Evolutionary conservation across 64 coral and sea anemone species (phyloP), one percentile per base, ranked within the genome.

Genomic region (Stichodactyla mertensii): DNA sequence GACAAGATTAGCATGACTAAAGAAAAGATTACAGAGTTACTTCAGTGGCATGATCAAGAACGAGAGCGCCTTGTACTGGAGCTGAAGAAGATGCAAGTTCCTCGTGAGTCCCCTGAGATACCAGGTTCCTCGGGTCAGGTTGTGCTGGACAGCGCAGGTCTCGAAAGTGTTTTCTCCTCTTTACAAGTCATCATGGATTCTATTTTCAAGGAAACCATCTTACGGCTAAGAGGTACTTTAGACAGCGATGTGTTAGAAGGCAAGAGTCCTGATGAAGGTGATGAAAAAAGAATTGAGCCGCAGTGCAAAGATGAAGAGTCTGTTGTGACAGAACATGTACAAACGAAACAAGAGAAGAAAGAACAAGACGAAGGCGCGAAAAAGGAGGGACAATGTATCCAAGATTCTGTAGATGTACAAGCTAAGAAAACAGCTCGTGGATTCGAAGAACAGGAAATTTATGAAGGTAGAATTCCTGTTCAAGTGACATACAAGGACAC

Each of bases 1-100:
- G 56, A 64, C 23, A 36, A 55, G 24, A 64, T 61, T 0, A 23
- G 15, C 54, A 60, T 58, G 4, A 31, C 20, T 55, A 85, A 85
- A 24, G 83, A 85, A 12, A 85, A 85, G 9, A 85, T 85, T 18
- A 36, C 8, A 22, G 83, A 85, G 24, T 23, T 85, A 64, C 16
- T 85, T 20, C 83, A 61, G 1, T 85, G 83, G 83, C 83, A 85
- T 36, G 83, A 85, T 52, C 55, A n/a, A 51, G 83, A 85, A 85
- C 7, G 83, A 52, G 52, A 85, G 18, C 45, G 56, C 7, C 20
- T 85, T 55, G 6, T 58, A 82, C 55, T 36, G 7, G 83, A 85
- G 27, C 4, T 85, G 55, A 60, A 85, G 60, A 85, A 56, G 60
- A 59, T 60, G 27, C 78, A 52, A 53, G 78, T 74, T n/a, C 10